A percentile compares a stretch with the other conserved stretches of the same genome.
phyloP scores from a whole-genome alignment of 2,113 vertebrate species.

The Mionectes macconnelli region DNA sequence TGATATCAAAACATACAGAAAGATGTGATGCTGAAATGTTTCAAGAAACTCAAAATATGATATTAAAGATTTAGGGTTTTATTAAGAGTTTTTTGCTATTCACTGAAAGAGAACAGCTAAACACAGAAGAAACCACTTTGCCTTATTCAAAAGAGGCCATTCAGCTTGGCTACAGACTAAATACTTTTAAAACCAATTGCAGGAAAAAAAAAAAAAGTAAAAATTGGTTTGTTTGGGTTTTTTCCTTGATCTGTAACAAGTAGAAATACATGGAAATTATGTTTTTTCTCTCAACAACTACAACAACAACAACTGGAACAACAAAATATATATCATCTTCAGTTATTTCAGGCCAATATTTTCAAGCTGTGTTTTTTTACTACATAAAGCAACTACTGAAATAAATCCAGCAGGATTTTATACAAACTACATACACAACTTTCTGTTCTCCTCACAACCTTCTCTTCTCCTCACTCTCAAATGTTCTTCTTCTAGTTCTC shows the following conservation, averaged over 20 bases:
- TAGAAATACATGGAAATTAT: not conserved
- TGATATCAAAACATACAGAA: not conserved
- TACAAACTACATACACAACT: not conserved
- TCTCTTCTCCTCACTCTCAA: not conserved
- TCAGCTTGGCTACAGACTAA: not conserved
- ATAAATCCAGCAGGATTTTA: not conserved
- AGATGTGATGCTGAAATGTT: not conserved
- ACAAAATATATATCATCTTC: not conserved
- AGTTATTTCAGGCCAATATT: not conserved
- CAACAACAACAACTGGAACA: not conserved
- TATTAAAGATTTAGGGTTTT: not conserved
- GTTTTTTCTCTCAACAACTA: not conserved
- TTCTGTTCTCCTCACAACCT: not conserved
- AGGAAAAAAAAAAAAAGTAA: not conserved
- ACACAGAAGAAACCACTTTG: not conserved
- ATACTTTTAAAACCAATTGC: not conserved
- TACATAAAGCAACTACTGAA: not conserved
- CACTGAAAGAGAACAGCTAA: not conserved
- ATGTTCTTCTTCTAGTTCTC: not conserved
- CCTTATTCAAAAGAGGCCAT: not conserved
- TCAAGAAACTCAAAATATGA: not conserved
- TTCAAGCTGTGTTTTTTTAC: not conserved
- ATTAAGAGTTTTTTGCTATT: not conserved
- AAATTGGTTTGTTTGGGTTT: accelerated
- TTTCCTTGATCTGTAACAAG: not conserved